Evolutionary conservation across 2,797 vertebrate genomes (phyloP).

Genomic region (Phyllotis vaccarum): DNA sequence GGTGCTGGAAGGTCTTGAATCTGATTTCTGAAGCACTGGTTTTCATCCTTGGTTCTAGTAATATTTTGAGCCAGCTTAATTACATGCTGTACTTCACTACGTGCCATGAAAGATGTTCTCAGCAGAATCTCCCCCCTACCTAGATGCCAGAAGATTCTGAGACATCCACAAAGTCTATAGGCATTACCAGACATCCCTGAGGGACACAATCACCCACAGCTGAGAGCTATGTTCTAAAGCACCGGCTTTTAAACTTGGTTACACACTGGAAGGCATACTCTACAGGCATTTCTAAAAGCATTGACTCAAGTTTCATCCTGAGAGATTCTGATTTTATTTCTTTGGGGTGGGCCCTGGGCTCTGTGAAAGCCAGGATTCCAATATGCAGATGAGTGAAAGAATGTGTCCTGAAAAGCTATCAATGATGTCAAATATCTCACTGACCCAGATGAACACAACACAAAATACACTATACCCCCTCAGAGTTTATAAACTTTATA

Average conservation of each 20-base stretch:
- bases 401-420: neutral
- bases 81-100: neutral
- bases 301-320: neutral
- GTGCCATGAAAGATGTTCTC: neutral
- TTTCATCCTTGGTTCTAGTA: neutral
- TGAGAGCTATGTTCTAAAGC: neutral
- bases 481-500: neutral
- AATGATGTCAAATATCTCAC: neutral
- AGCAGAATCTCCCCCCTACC: neutral
- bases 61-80: neutral
- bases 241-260: neutral
- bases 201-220: neutral
- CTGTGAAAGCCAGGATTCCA: conserved; percentile 16
- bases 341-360: neutral
- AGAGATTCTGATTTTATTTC: conserved; percentile 21
- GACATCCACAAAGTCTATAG: conserved; percentile 1
- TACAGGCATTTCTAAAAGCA: neutral
- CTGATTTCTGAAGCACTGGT: neutral
- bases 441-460: neutral
- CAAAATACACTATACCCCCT: neutral
- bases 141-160: neutral
- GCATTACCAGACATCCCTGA: conserved; percentile 25
- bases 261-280: neutral
- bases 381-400: neutral
- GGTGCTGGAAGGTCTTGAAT: neutral